Conservation (phyloP, 2,797 vertebrate genomes). For the Lutjanus argentimaculatus region DNA sequence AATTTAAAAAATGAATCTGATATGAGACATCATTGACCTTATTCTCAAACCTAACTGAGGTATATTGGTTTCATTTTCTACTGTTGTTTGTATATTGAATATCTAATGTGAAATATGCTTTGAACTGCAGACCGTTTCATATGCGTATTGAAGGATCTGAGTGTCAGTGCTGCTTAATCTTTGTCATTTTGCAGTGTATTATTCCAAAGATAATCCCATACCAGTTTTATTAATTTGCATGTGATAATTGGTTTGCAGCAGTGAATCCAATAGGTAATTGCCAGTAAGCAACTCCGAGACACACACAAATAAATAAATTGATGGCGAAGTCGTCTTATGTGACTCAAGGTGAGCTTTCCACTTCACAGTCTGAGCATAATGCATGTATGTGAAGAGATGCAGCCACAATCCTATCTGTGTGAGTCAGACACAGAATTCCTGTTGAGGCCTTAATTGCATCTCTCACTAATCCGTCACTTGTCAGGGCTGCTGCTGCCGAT, state of each 20-base stretch:
- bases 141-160: constrained; percentile 37
- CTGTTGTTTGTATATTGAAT: constrained; percentile 67
- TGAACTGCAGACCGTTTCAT: constrained; percentile 57
- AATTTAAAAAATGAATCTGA: constrained; percentile 48
- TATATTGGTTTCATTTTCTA: constrained; percentile 54
- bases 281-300: constrained; percentile 52
- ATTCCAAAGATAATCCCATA: constrained; percentile 68
- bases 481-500: constrained; percentile 66
- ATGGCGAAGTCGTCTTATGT: constrained; percentile 55
- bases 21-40: constrained; percentile 48
- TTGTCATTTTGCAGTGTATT: constrained; percentile 56
- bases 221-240: constrained; percentile 78
- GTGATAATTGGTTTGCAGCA: constrained; percentile 75
- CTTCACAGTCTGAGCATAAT: constrained; percentile 64
- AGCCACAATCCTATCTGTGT: constrained; percentile 71
- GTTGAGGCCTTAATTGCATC: constrained; percentile 84
- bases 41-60: constrained; percentile 38
- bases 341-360: constrained; percentile 71
- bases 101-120: constrained; percentile 58
- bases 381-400: constrained; percentile 50
- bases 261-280: constrained; percentile 61
- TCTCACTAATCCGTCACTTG: constrained; percentile 77
- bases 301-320: constrained; percentile 62
- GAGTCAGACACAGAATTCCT: constrained; percentile 73
- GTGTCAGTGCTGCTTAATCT: constrained; percentile 67